A percentile compares a stretch with the other conserved stretches of the same genome.
These are phyloP conservation scores for Hedychridium roseum DNA, from an alignment of 2,888 invertebrate species.

Conservation along the genomic window DNA sequence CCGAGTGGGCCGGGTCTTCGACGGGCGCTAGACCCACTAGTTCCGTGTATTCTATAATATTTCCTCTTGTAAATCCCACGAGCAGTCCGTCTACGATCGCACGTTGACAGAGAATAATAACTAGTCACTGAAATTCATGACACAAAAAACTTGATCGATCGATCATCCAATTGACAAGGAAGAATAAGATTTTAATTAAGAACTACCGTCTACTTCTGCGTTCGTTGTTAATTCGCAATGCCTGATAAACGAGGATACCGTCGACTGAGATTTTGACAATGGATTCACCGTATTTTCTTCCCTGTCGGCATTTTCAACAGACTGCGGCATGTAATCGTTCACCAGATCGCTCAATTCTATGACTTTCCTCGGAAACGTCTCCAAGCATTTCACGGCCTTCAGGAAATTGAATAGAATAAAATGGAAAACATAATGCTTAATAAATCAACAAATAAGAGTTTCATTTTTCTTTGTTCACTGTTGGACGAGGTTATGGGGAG, in stretches of 20 bases:
- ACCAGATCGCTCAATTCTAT: slow-evolving; percentile 46
- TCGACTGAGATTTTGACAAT: slow-evolving; percentile 28
- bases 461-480: no score
- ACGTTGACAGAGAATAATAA: slow-evolving; percentile 38
- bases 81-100: slow-evolving; percentile 33
- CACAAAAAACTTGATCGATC: neutral
- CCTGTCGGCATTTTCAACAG: slow-evolving; percentile 29
- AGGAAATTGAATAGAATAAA: no score
- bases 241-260: slow-evolving; percentile 31
- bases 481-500: no score
- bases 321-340: slow-evolving; percentile 43
- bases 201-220: slow-evolving; percentile 36
- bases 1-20: slow-evolving; percentile 49
- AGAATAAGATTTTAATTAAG: neutral
- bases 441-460: no score
- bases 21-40: slow-evolving; percentile 34
- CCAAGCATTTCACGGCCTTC: slow-evolving; percentile 48
- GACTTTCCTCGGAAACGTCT: slow-evolving; percentile 49
- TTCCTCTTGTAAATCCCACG: slow-evolving; percentile 46
- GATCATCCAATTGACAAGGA: neutral
- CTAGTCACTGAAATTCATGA: slow-evolving; percentile 26
- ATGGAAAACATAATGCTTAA: no score
- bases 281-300: slow-evolving; percentile 19
- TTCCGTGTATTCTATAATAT: slow-evolving; percentile 39
- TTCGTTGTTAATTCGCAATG: slow-evolving; percentile 33